phyloP scores from a whole-genome alignment of 2,797 vertebrate genomes.

The Danio aesculapii region DNA sequence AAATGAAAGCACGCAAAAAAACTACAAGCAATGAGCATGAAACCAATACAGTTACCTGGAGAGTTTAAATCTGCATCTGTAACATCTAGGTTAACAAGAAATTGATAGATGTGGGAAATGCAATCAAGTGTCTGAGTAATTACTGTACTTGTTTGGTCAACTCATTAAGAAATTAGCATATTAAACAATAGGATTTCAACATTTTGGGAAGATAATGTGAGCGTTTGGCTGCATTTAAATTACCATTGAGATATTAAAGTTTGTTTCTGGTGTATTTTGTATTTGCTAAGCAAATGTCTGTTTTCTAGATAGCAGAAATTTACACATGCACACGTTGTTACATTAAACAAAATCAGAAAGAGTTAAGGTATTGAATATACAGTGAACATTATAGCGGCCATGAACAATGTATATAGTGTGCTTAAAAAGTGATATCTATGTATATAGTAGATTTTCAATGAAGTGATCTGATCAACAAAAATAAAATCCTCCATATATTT shows the following conservation, averaged over 20 bases:
- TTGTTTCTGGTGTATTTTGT: not conserved
- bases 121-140: not conserved
- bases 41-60: slow-evolving; percentile 9
- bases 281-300: not conserved
- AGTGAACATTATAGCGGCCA: too few relatives aligned
- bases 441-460: too few relatives aligned
- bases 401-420: too few relatives aligned
- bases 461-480: too few relatives aligned
- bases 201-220: not conserved
- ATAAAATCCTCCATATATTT: too few relatives aligned
- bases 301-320: not conserved
- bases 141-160: not conserved
- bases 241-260: not conserved
- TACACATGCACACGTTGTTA: too few relatives aligned
- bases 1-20: not conserved
- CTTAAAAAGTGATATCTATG: too few relatives aligned
- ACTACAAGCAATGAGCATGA: not conserved
- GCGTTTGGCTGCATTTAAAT: not conserved
- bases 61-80: not conserved
- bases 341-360: too few relatives aligned
- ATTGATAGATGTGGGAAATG: slow-evolving; percentile 10
- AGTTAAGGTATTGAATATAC: too few relatives aligned
- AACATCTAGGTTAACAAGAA: slow-evolving; percentile 14
- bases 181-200: not conserved
- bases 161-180: not conserved